Conservation (phyloP, 2,888 invertebrate genomes). For the Gymnocheta viridis region DNA sequence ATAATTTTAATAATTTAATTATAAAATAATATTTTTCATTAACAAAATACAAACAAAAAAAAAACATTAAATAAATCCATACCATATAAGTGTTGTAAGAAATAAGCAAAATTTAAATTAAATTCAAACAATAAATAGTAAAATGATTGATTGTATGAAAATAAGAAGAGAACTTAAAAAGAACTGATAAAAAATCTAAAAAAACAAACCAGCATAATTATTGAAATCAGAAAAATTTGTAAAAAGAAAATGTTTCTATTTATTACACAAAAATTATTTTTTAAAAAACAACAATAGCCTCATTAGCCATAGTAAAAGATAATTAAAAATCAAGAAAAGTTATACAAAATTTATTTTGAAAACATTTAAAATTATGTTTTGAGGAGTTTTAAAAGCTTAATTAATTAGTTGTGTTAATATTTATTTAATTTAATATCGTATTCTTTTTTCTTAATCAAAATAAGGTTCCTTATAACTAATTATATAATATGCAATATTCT, state of each 20-base stretch:
- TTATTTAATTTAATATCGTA: neutral
- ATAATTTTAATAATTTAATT: constrained; percentile 66
- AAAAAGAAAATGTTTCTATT: constrained; percentile 54
- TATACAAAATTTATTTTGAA: constrained; percentile 49
- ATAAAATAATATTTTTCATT: constrained; percentile 66
- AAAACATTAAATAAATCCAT: constrained; percentile 53
- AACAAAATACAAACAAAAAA: constrained; percentile 39
- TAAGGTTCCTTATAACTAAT: constrained; percentile 66
- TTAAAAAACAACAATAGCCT: constrained; percentile 72
- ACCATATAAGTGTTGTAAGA: constrained; percentile 62
- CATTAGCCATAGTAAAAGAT: constrained; percentile 71
- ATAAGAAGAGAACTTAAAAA: constrained; percentile 54
- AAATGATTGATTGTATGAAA: constrained; percentile 73
- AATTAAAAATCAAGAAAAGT: constrained; percentile 39
- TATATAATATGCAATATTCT: constrained; percentile 48
- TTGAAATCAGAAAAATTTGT: constrained; percentile 26
- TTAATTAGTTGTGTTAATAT: neutral
- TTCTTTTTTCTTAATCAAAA: constrained; percentile 49
- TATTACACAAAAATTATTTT: constrained; percentile 54
- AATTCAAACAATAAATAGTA: constrained; percentile 69
- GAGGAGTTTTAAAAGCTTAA: constrained; percentile 11
- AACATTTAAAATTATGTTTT: neutral
- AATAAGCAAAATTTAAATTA: constrained; percentile 33
- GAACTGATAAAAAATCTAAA: constrained; percentile 73
- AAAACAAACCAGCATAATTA: constrained; percentile 58